Conservation (phyloP, 2,888 invertebrate species). For the Zele albiditarsus region DNA sequence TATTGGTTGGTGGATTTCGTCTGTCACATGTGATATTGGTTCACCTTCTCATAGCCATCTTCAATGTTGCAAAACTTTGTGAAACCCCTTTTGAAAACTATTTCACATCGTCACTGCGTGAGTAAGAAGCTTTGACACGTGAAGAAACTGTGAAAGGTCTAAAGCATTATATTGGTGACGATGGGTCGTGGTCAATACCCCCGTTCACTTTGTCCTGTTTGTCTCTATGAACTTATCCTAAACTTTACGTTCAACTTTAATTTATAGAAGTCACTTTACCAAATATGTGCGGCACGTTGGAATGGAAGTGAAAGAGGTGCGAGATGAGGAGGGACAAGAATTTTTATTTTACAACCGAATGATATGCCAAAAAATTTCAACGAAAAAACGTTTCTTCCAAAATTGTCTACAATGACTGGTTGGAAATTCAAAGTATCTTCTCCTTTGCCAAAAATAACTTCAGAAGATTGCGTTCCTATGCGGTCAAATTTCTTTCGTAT, state of each 20-base stretch:
- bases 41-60: slow-evolving; percentile 3
- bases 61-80: slow-evolving; percentile 17
- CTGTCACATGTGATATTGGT: slow-evolving; percentile 29
- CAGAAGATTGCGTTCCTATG: background rate
- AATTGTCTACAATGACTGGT: background rate
- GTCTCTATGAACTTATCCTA: background rate
- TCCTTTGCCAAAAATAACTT: background rate
- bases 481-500: background rate
- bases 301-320: background rate
- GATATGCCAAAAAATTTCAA: slow-evolving; percentile 19
- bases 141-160: background rate
- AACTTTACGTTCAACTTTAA: background rate
- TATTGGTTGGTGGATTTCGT: background rate
- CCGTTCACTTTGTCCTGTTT: background rate
- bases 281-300: background rate
- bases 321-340: too few species aligned
- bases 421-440: background rate
- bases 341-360: background rate
- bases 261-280: background rate
- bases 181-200: slow-evolving; percentile 9
- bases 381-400: background rate
- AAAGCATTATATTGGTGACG: background rate
- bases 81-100: slow-evolving; percentile 27
- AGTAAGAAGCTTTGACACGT: slow-evolving; percentile 11
- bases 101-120: slow-evolving; percentile 13